Evolutionary conservation across 2,113 vertebrate genomes (phyloP).

Genomic region (Salvelinus sp.): DNA sequence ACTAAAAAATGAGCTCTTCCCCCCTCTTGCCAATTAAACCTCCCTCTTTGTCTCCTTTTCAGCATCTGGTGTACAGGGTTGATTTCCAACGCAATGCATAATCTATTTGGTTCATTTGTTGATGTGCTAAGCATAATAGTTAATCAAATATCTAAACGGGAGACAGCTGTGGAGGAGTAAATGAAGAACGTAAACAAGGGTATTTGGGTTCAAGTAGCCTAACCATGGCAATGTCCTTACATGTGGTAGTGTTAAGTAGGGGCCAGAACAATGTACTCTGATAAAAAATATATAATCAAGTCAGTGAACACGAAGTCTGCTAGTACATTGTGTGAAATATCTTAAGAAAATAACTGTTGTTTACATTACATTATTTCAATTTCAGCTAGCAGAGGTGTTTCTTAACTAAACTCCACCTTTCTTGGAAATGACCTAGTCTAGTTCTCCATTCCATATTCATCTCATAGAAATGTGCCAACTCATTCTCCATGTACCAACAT

Average conservation of each 20-base stretch:
- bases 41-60: conserved; percentile 4
- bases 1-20: conserved; percentile 16
- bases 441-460: no score
- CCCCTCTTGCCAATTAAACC: conserved; percentile 16
- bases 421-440: no score
- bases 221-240: conserved; percentile 34
- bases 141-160: conserved; percentile 57
- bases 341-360: not conserved
- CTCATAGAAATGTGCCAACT: no score
- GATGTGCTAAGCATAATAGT: conserved; percentile 58
- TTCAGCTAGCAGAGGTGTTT: not conserved
- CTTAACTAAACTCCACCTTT: no score
- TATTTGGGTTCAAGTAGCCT: conserved; percentile 17
- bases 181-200: conserved; percentile 36
- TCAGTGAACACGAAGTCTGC: not conserved
- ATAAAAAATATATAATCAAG: conserved; percentile 1
- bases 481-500: not conserved
- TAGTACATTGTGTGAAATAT: no score
- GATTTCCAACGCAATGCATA: conserved; percentile 29
- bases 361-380: not conserved
- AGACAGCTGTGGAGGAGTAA: conserved; percentile 56
- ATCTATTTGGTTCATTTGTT: conserved; percentile 57
- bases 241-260: not conserved
- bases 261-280: conserved; percentile 27
- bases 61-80: not conserved